These are phyloP conservation scores for Drosophila peninsularis DNA, from an alignment of 2,888 invertebrate species.

Conservation along the genomic window DNA sequence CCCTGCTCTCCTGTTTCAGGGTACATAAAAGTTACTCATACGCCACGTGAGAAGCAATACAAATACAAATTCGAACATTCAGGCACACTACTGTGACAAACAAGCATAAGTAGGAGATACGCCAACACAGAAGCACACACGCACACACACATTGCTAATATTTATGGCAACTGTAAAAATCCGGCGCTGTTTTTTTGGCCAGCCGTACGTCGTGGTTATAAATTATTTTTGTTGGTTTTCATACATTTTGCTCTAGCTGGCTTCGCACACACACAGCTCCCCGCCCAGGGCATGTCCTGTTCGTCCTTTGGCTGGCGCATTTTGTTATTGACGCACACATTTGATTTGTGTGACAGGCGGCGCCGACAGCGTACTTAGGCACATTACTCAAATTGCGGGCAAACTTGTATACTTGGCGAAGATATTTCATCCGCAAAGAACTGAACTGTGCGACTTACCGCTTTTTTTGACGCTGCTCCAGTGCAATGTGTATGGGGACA, in stretches of 20 bases:
- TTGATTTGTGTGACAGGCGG: conserved; percentile 74
- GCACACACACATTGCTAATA: conserved; percentile 31
- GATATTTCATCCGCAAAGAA: neutral
- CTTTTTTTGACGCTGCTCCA: conserved; percentile 82
- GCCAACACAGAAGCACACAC: conserved; percentile 8
- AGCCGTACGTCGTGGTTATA: conserved; percentile 78
- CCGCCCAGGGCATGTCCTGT: neutral
- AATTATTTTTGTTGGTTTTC: conserved; percentile 68
- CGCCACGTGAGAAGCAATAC: too few relatives aligned
- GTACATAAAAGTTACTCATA: too few relatives aligned
- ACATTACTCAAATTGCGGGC: conserved; percentile 50
- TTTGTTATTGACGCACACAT: conserved; percentile 67
- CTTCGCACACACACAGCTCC: conserved; percentile 3
- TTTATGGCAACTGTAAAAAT: conserved; percentile 71
- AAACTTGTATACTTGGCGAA: conserved; percentile 2
- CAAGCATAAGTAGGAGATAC: conserved; percentile 20
- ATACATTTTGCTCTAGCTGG: neutral
- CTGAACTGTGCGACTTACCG: conserved; percentile 74
- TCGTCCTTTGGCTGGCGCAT: conserved; percentile 27
- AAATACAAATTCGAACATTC: too few relatives aligned
- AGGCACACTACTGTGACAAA: too few relatives aligned
- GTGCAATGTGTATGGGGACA: conserved; percentile 81
- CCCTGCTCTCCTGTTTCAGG: too few relatives aligned
- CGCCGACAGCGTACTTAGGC: conserved; percentile 71
- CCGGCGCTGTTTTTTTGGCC: conserved; percentile 62